Conservation (phyloP, 2,113 vertebrate genomes). For the Todiramphus chloris region DNA sequence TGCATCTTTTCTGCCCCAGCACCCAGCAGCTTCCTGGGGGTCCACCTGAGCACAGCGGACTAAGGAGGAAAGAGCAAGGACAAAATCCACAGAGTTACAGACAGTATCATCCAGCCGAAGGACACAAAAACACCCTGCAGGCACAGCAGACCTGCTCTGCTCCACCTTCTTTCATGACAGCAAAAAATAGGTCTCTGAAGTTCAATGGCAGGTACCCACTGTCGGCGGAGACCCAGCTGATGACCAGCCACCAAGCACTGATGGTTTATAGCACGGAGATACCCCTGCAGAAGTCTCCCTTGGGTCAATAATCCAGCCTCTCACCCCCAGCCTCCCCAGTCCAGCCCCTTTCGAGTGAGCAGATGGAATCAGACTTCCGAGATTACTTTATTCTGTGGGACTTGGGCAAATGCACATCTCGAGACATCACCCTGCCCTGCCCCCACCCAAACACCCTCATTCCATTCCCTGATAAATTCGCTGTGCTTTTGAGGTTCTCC, state of each 20-base stretch:
- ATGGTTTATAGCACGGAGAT: rapidly evolving
- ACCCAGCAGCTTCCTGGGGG: neutral
- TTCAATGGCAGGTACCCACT: neutral
- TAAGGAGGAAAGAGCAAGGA: neutral
- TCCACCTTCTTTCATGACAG: too few species aligned
- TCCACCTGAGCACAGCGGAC: rapidly evolving
- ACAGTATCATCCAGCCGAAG: neutral
- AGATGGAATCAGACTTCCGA: neutral
- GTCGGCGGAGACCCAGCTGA: neutral
- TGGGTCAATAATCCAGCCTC: neutral
- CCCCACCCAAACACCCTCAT: neutral
- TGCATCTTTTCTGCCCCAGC: neutral
- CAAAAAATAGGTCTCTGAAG: neutral
- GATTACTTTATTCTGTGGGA: neutral
- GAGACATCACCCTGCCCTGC: neutral
- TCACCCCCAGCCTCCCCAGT: rapidly evolving
- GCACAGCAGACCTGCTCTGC: neutral
- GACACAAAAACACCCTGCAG: neutral
- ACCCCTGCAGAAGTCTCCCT: neutral
- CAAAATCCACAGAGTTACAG: rapidly evolving
- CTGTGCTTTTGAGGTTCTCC: neutral
- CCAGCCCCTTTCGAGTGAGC: neutral
- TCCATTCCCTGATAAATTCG: neutral
- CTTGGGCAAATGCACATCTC: too few species aligned
- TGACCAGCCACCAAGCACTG: neutral